Evolutionary conservation across 1,140 invertebrate species (phyloP).

Genomic region (Cydia strobilella): DNA sequence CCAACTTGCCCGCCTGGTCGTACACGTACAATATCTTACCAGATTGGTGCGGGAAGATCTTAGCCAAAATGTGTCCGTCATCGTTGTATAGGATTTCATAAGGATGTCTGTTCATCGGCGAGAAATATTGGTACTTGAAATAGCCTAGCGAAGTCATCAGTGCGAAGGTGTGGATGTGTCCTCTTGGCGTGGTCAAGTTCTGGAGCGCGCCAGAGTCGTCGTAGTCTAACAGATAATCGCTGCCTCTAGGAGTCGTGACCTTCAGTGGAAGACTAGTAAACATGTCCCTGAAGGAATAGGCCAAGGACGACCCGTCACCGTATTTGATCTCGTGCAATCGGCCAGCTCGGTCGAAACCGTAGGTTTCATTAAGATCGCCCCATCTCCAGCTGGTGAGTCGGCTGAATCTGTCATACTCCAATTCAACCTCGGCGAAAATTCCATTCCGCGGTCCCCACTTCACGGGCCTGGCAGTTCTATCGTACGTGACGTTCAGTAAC

Average conservation of each 20-base stretch:
- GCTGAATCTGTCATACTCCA: conserved; percentile 96
- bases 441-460: conserved; percentile 93
- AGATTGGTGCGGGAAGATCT: conserved; percentile 94
- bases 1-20: conserved; percentile 90
- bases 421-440: conserved; percentile 91
- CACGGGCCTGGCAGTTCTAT: conserved; percentile 92
- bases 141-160: conserved; percentile 95
- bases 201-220: conserved; percentile 95
- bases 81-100: conserved; percentile 96
- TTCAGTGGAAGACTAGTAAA: conserved; percentile 93
- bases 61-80: conserved; percentile 91
- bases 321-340: conserved; percentile 93
- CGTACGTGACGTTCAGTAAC: conserved; percentile 95
- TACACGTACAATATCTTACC: conserved; percentile 94
- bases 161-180: conserved; percentile 95
- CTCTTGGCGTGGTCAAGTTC: conserved; percentile 93
- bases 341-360: conserved; percentile 93
- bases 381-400: conserved; percentile 94
- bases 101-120: conserved; percentile 93
- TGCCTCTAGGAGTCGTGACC: conserved; percentile 94
- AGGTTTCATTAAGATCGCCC: conserved; percentile 93
- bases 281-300: conserved; percentile 94
- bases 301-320: conserved; percentile 91
- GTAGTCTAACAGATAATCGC: conserved; percentile 95
- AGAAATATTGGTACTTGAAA: conserved; percentile 95